Percentiles rank a stretch among this genome's conserved stretches.
phyloP scores from a whole-genome alignment of 37 sponge, comb jelly and placozoan species.

The Crambe crambe region DNA sequence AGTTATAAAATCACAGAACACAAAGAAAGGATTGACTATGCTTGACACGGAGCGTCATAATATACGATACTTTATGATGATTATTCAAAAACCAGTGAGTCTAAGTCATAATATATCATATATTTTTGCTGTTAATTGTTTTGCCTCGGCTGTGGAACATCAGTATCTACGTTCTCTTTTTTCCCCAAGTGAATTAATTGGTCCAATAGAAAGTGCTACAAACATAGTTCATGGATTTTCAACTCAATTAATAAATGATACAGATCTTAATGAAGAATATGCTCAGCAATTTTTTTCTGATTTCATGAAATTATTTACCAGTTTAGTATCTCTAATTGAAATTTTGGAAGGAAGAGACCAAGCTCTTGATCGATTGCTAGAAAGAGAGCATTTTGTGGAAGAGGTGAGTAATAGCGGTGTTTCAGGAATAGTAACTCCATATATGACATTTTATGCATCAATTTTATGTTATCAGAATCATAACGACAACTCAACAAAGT shows the following conservation, averaged over 20 bases:
- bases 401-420: background rate
- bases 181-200: conserved; percentile 5
- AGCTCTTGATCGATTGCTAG: background rate
- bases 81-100: background rate
- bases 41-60: conserved; percentile 44
- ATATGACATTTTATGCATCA: background rate
- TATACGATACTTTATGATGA: conserved; percentile 4
- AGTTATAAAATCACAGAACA: too few relatives aligned
- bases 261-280: background rate
- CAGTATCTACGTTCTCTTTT: background rate
- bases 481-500: background rate
- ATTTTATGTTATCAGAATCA: background rate
- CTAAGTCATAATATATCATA: background rate
- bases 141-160: background rate
- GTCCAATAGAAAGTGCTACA: background rate
- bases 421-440: background rate
- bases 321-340: background rate
- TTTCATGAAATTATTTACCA: background rate
- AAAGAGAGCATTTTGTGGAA: background rate
- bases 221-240: background rate
- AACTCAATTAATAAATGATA: background rate
- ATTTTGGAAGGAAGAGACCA: background rate
- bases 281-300: background rate
- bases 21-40: background rate
- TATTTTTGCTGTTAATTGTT: background rate